Evolutionary conservation across 2,797 vertebrate species (phyloP).

Genomic region (Diceros bicornis): DNA sequence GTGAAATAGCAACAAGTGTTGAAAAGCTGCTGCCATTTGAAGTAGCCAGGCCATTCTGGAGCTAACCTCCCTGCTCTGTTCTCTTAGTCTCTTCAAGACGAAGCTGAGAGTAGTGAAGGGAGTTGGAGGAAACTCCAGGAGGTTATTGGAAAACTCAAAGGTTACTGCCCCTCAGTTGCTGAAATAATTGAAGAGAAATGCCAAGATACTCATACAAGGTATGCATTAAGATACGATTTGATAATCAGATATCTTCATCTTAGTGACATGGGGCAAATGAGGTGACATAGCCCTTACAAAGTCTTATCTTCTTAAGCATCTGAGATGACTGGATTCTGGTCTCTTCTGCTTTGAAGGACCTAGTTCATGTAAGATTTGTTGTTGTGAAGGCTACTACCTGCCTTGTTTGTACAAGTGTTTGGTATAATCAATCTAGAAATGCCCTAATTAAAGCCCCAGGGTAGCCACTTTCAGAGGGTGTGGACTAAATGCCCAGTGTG

Average conservation of each 20-base stretch:
- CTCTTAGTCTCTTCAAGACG: slow-evolving; percentile 91
- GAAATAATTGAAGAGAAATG: slow-evolving; percentile 88
- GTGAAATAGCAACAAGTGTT: neutral
- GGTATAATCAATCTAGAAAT: neutral
- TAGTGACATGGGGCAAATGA: neutral
- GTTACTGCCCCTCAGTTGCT: slow-evolving; percentile 82
- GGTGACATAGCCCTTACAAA: neutral
- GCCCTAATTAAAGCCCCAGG: neutral
- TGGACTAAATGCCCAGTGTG: neutral
- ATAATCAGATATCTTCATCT: neutral
- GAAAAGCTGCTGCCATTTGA: neutral
- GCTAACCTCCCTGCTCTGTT: slow-evolving; percentile 35
- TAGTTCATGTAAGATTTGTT: neutral
- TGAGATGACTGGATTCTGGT: neutral
- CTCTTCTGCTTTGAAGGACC: neutral
- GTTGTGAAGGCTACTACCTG: fast-evolving
- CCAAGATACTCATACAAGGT: slow-evolving; percentile 84
- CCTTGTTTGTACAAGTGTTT: neutral
- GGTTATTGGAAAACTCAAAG: slow-evolving; percentile 85
- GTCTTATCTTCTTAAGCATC: neutral
- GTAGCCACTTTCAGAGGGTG: no score
- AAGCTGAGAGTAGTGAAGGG: slow-evolving; percentile 87
- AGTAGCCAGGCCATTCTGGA: neutral
- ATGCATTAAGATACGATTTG: neutral
- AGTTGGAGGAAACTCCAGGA: slow-evolving; percentile 89